Evolutionary conservation across 2,888 invertebrate species (phyloP).

Genomic region (Folsomia candida): DNA sequence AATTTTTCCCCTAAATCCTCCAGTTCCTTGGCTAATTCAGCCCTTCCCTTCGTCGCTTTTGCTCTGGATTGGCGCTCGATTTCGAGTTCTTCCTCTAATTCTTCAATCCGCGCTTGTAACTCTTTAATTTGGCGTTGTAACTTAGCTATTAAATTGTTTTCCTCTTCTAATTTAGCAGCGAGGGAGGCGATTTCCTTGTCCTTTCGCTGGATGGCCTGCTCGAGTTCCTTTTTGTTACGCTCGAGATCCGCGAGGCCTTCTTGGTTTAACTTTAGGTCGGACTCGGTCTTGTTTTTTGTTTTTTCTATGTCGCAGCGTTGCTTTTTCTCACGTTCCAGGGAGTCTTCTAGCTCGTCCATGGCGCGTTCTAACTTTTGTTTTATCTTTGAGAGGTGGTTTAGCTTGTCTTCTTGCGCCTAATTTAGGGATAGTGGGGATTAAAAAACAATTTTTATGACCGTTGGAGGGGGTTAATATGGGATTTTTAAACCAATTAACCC

Average conservation of each 20-base stretch:
- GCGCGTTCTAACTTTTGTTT: constrained; percentile 98
- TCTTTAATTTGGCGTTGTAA: constrained; percentile 95
- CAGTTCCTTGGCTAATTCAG: constrained; percentile 92
- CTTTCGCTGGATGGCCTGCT: constrained; percentile 96
- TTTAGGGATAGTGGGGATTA: no score
- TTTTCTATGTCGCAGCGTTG: constrained; percentile 96
- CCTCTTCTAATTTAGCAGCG: constrained; percentile 96
- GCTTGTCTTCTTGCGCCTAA: constrained; percentile 93
- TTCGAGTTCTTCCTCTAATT: constrained; percentile 98
- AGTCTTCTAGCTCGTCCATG: constrained; percentile 97
- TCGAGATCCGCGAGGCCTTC: constrained; percentile 96
- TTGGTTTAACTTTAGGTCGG: constrained; percentile 96
- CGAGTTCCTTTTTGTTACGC: constrained; percentile 96
- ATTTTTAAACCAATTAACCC: background rate
- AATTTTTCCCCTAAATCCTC: constrained; percentile 95
- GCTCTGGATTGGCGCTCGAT: constrained; percentile 85
- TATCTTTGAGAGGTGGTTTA: constrained; percentile 98
- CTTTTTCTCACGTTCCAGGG: constrained; percentile 99
- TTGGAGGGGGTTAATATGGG: no score
- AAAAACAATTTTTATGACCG: background rate
- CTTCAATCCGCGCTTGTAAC: constrained; percentile 81
- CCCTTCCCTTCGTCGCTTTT: constrained; percentile 92
- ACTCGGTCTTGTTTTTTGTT: constrained; percentile 96
- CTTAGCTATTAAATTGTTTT: constrained; percentile 94
- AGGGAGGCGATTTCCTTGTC: constrained; percentile 96